Evolutionary conservation across 2,888 invertebrate species (phyloP), one percentile per base, ranked within the genome.

Genomic region (Aspidiotus rigidus): DNA sequence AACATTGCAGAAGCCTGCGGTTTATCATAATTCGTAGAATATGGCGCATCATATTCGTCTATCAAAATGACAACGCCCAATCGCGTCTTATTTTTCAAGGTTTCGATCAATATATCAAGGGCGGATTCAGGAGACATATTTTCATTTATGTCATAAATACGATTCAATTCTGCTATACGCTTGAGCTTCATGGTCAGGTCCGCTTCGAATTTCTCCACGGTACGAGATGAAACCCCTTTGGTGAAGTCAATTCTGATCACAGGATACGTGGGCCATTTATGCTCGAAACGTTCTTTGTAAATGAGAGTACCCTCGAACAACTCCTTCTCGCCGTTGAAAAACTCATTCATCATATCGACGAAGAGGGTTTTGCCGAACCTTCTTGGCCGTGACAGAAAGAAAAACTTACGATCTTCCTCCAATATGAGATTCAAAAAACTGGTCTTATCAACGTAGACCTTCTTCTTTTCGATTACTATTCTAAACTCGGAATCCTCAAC

Each of bases 11-110:
- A 0, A 1, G 62, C 44, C 44, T 44, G 16, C 13, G 1, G 15
- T 17, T 44, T 17, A 15, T 16, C 10, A 44, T 16, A 62, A 11
- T 11, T 11, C 9, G 42, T n/a, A 8, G 16, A 40, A 40, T 60
- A 60, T 7, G 60, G 60, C 39, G 40, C 28, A n/a, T 60, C 60
- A n/a, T 60, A 60, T 7, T 60, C 60, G 40, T 60, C 60, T 7
- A 60, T 40, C n/a, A 60, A 40, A 8, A 60, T 40, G 13, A 60
- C 60, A n/a, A 60, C 60, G 40, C 13, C 13, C 28, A 17, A 59
- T 59, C 40, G 28, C 40, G 15, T 60, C 8, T 28, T 8, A 60
- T 39, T 8, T 40, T 60, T 60, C 40, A 59, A 40, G 40, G 9
- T 39, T n/a, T n/a, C 3, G 7, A 39, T 60, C 40, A 60, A 40